Conservation (phyloP, 2,113 vertebrate genomes). For the Pogonocichla stellata region DNA sequence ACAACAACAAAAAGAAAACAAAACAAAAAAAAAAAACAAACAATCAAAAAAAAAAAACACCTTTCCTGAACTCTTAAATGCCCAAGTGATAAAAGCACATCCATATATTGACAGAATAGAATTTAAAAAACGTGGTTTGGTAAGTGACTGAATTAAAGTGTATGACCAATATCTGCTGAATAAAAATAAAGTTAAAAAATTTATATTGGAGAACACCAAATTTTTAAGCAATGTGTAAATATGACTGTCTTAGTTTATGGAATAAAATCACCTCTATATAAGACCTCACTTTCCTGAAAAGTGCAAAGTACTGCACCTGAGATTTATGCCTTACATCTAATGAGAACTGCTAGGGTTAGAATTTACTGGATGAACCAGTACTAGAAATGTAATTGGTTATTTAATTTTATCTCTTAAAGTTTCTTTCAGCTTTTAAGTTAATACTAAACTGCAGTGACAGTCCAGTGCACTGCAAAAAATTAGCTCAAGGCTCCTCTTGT, state of each 20-base stretch:
- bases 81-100: slow-evolving; percentile 14
- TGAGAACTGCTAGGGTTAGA: neutral
- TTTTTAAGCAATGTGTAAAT: slow-evolving; percentile 8
- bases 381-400: neutral
- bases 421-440: neutral
- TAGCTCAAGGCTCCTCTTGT: neutral
- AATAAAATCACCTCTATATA: slow-evolving; percentile 4
- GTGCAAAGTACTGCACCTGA: neutral
- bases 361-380: neutral
- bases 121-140: slow-evolving; percentile 20
- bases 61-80: slow-evolving; percentile 53
- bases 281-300: neutral
- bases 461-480: neutral
- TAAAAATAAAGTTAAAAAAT: neutral
- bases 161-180: slow-evolving; percentile 8
- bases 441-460: neutral
- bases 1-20: neutral
- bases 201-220: neutral
- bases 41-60: too few relatives aligned
- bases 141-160: neutral
- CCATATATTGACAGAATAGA: slow-evolving; percentile 3
- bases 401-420: neutral
- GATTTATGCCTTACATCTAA: neutral
- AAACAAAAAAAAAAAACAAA: neutral
- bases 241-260: neutral